Conservation (phyloP, 1,140 invertebrate species). For the Brachionus calyciflorus region DNA sequence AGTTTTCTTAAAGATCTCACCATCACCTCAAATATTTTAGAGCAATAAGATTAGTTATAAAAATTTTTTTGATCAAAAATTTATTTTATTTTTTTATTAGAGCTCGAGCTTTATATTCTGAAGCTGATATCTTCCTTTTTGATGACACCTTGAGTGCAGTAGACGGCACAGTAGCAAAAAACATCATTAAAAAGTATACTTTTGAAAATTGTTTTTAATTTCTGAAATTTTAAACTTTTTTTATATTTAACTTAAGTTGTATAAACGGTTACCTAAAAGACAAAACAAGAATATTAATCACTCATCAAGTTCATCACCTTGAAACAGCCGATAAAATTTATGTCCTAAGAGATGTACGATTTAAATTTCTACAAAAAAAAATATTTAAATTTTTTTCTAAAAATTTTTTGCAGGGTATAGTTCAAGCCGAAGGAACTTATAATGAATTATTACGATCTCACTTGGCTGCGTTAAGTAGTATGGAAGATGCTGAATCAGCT, state of each 20-base stretch:
- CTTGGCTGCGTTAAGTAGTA: slow-evolving; percentile 57
- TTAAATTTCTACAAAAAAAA: background rate
- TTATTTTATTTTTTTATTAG: slow-evolving; percentile 48
- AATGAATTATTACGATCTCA: slow-evolving; percentile 57
- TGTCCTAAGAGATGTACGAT: slow-evolving; percentile 13
- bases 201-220: background rate
- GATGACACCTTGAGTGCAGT: slow-evolving; percentile 80
- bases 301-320: slow-evolving; percentile 79
- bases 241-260: slow-evolving; percentile 52
- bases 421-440: slow-evolving; percentile 57
- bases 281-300: slow-evolving; percentile 76
- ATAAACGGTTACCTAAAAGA: slow-evolving; percentile 67
- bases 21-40: too few species aligned
- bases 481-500: slow-evolving; percentile 50
- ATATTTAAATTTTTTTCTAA: slow-evolving; percentile 1
- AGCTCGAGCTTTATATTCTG: slow-evolving; percentile 72
- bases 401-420: slow-evolving; percentile 50
- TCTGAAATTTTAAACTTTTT: background rate
- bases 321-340: slow-evolving; percentile 70
- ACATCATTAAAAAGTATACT: slow-evolving; percentile 67
- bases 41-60: too few species aligned
- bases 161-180: slow-evolving; percentile 74
- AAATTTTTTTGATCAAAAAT: too few species aligned
- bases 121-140: slow-evolving; percentile 74
- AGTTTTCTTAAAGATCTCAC: too few species aligned